A percentile compares a stretch with the other conserved stretches of the same genome.
Evolutionary conservation across 2,113 vertebrate species (phyloP).

Genomic region (Crotalus viridis): DNA sequence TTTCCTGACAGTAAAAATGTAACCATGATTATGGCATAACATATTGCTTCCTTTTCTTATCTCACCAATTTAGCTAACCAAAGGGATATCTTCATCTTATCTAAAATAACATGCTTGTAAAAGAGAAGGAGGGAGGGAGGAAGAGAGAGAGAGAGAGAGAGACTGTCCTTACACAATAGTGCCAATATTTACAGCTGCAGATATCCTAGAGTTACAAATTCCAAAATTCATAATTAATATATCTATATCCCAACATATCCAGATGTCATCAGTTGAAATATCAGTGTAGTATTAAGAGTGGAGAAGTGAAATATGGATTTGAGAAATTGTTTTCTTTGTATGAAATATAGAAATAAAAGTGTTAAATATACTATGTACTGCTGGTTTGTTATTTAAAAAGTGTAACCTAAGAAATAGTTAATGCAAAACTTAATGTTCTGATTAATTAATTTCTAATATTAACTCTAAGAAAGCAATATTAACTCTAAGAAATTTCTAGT

Average conservation of each 20-base stretch:
- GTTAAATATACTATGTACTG: background rate
- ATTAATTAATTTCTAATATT: conserved; percentile 45
- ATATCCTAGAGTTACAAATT: background rate
- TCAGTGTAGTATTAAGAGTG: background rate
- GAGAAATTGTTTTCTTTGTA: background rate
- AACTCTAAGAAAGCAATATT: conserved; percentile 37
- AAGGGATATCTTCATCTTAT: background rate
- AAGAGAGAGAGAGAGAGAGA: background rate
- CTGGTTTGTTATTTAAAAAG: conserved; percentile 36
- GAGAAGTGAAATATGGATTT: no score
- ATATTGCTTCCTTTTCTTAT: background rate
- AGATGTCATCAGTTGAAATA: background rate
- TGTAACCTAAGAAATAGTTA: conserved; percentile 41
- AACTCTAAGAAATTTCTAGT: conserved; percentile 27
- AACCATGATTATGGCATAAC: background rate
- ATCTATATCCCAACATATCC: background rate
- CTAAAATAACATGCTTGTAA: background rate
- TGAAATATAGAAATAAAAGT: background rate
- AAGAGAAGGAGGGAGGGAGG: background rate
- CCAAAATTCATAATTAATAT: background rate
- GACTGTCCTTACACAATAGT: background rate
- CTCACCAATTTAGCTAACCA: background rate
- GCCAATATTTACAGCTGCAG: background rate
- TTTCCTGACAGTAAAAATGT: background rate
- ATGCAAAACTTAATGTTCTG: conserved; percentile 29